phyloP scores from a whole-genome alignment of 1,140 invertebrate genomes.

The Trichonephila clavata region DNA sequence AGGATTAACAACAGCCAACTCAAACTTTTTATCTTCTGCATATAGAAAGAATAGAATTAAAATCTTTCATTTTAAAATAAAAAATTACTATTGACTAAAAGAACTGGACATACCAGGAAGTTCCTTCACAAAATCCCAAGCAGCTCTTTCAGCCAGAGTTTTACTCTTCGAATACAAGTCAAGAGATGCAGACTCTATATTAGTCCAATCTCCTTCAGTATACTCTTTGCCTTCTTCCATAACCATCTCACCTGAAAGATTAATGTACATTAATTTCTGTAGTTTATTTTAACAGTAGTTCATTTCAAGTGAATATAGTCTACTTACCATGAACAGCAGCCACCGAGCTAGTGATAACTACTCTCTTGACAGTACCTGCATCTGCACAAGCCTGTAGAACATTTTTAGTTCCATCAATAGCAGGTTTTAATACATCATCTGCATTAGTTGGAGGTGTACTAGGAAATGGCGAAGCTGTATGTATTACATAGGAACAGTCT shows the following conservation, averaged over 20 bases:
- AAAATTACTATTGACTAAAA: not conserved
- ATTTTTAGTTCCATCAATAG: constrained; percentile 83
- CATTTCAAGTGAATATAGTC: not conserved
- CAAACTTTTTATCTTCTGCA: constrained; percentile 82
- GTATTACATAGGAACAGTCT: constrained; percentile 83
- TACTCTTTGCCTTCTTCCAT: constrained; percentile 81
- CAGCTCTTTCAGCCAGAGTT: constrained; percentile 83
- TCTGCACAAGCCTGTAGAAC: constrained; percentile 83
- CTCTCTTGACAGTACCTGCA: constrained; percentile 82
- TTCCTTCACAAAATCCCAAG: constrained; percentile 84
- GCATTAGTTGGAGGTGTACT: constrained; percentile 78
- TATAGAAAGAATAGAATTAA: not conserved
- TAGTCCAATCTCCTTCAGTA: constrained; percentile 84
- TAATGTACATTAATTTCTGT: not conserved
- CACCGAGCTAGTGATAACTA: constrained; percentile 84
- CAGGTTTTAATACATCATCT: constrained; percentile 83
- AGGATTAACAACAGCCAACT: constrained; percentile 84
- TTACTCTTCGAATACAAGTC: constrained; percentile 83
- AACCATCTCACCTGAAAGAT: constrained; percentile 67
- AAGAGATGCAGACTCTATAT: constrained; percentile 80
- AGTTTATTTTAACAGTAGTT: too few relatives aligned
- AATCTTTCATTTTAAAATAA: too few relatives aligned
- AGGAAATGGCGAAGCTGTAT: constrained; percentile 84
- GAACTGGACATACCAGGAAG: constrained; percentile 79
- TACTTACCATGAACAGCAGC: constrained; percentile 82